Conservation (phyloP, 1,140 invertebrate species). For the Drosophila ficusphila region DNA sequence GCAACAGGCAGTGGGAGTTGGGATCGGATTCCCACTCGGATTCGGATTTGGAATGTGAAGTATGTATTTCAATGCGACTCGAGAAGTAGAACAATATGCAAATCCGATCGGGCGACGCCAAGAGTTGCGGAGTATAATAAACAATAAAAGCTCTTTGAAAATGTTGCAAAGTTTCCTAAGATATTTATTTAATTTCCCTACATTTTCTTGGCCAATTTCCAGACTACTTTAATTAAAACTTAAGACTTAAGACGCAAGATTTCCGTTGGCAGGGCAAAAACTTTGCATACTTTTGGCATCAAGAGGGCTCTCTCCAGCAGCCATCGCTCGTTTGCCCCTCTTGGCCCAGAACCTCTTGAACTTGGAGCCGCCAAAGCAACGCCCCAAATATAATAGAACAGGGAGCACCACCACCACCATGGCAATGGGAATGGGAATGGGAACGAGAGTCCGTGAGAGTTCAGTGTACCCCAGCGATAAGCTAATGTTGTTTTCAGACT, state of each 20-base stretch:
- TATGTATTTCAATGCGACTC: conserved; percentile 24
- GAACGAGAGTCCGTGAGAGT: conserved; percentile 38
- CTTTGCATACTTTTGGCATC: conserved; percentile 64
- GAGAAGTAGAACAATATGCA: conserved; percentile 16
- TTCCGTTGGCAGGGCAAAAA: conserved; percentile 4
- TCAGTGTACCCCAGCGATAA: conserved; percentile 74
- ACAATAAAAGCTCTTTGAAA: not conserved
- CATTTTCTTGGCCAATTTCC: not conserved
- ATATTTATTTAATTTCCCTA: not conserved
- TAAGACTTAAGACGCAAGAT: not conserved
- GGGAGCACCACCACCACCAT: conserved; percentile 24
- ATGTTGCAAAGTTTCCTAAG: not conserved
- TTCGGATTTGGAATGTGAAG: conserved; percentile 22
- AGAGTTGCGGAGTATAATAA: not conserved
- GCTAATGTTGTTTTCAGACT: conserved; percentile 56
- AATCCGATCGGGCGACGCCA: conserved; percentile 3
- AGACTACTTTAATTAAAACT: not conserved
- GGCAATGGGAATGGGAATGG: not conserved
- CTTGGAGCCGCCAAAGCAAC: conserved; percentile 51
- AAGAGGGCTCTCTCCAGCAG: conserved; percentile 2
- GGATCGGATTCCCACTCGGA: not conserved
- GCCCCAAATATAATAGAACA: conserved; percentile 56
- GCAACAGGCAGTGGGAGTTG: conserved; percentile 41
- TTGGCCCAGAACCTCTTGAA: conserved; percentile 34
- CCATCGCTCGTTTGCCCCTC: not conserved